phyloP scores from a whole-genome alignment of 2,113 vertebrate genomes.

The Scomber japonicus region DNA sequence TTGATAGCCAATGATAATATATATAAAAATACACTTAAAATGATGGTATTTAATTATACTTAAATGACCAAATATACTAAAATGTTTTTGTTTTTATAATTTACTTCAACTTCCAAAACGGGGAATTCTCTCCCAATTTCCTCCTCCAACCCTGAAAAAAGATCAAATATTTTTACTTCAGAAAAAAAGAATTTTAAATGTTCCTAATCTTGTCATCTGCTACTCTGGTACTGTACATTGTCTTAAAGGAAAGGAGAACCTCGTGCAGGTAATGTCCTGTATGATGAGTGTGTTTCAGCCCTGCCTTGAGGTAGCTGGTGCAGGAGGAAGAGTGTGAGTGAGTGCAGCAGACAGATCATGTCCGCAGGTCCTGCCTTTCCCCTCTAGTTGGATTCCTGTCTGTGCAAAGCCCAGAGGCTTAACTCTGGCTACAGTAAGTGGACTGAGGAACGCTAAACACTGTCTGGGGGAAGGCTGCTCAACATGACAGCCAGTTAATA shows the following conservation, averaged over 20 bases:
- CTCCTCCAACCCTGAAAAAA: neutral
- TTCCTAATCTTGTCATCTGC: neutral
- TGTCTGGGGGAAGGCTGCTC: conserved; percentile 70
- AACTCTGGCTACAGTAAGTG: conserved; percentile 73
- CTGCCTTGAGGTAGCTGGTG: conserved; percentile 30
- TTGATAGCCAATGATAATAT: no score
- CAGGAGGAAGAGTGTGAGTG: conserved; percentile 54
- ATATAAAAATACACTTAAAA: no score
- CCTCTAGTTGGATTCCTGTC: conserved; percentile 74
- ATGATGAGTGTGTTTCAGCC: neutral
- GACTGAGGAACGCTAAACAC: conserved; percentile 77
- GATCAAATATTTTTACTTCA: neutral
- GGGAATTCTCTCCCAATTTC: no score
- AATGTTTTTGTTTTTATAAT: no score
- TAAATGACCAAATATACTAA: no score
- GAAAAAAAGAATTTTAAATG: no score
- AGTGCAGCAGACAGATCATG: conserved; percentile 66
- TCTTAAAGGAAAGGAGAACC: neutral
- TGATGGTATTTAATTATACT: no score
- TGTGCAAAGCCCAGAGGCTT: conserved; percentile 77
- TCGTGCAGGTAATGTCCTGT: neutral
- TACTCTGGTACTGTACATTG: neutral
- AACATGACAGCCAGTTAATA: conserved; percentile 83
- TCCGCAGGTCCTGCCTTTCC: conserved; percentile 61
- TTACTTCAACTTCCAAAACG: no score